Base-by-base conservation (phyloP, 2,888 invertebrate genomes). In the Gastrophysa polygoni region DNA sequence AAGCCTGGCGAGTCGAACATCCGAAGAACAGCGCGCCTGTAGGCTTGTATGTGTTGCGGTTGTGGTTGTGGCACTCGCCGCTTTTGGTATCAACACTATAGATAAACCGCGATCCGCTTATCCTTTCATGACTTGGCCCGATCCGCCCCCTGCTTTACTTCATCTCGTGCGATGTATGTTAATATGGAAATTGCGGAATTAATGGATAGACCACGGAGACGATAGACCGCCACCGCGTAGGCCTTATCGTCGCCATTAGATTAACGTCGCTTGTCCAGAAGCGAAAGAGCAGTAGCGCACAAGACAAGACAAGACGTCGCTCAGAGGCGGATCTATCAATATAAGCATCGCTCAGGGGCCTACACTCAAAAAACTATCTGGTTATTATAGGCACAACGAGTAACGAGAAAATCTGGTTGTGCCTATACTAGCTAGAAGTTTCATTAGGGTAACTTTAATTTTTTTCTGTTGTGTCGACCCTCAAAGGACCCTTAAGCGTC, bases 161-260 rank as follows among this genome's bases (percentile, higher is more conserved):
- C 71, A 73, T 74, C 74, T 71, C 68, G 73, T 73, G 72, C 72
- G 74, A 73, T 74, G 71, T 74, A 73, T 75, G 74, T 72, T 75
- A 75, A 74, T 75, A 76, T 76, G 75, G 71, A 75, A 75, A 75
- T 75, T 75, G 69, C 64, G 71, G 71, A 74, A 75, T 75, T 75
- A 75, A 74, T 75, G 70, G 71, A 68, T 69, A 68, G 24, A 24
- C n/a, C 11, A 2, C 8, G 11, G 11, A 38, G 38, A 38, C 38
- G 38, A 38, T n/a, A 3, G 68, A 67, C 69, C 69, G 68, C 64
- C 48, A 61, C 64, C 63, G 73, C 71, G 75, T 73, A 69, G 74
- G 74, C 67, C 69, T 69, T 70, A 73, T 71, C 67, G 67, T 71
- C 66, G 68, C 59, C 61, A 70, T 69, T 71, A 68, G 69, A 71